These are phyloP conservation scores for Autographa pulchrina DNA, from an alignment of 2,888 invertebrate species.

Conservation along the genomic window DNA sequence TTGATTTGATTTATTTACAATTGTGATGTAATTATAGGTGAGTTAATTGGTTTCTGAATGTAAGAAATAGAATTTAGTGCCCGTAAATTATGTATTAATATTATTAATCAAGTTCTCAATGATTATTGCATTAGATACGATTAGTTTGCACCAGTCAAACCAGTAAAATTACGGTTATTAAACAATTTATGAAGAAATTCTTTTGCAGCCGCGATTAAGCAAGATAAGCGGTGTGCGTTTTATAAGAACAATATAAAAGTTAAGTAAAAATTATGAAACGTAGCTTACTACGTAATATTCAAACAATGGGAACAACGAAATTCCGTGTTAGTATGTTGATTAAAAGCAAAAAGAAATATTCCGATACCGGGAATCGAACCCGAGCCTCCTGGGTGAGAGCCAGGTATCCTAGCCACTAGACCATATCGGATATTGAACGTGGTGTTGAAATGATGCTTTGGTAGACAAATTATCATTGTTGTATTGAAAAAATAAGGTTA, in stretches of 20 bases:
- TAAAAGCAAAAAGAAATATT: slow-evolving; percentile 70
- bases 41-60: too few species aligned
- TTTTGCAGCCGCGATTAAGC: slow-evolving; percentile 30
- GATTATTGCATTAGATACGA: slow-evolving; percentile 22
- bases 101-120: slow-evolving; percentile 7
- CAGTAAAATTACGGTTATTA: slow-evolving; percentile 35
- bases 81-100: slow-evolving; percentile 7
- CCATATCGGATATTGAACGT: slow-evolving; percentile 78
- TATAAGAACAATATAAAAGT: slow-evolving; percentile 43
- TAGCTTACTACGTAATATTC: slow-evolving; percentile 29
- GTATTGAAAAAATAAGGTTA: neutral
- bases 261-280: slow-evolving; percentile 34
- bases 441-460: fast-evolving
- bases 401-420: slow-evolving; percentile 93
- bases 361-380: slow-evolving; percentile 90
- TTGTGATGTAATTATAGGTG: neutral
- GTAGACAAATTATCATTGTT: neutral
- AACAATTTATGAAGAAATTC: slow-evolving; percentile 39
- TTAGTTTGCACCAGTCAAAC: slow-evolving; percentile 15
- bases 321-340: slow-evolving; percentile 5
- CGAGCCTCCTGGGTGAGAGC: slow-evolving; percentile 92
- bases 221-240: slow-evolving; percentile 22
- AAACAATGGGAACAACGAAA: slow-evolving; percentile 7
- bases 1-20: neutral
- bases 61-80: neutral